Percentiles rank a stretch among this genome's conserved stretches.
phyloP scores from a whole-genome alignment of 2,113 vertebrate genomes.

The Syngnathus floridae region DNA sequence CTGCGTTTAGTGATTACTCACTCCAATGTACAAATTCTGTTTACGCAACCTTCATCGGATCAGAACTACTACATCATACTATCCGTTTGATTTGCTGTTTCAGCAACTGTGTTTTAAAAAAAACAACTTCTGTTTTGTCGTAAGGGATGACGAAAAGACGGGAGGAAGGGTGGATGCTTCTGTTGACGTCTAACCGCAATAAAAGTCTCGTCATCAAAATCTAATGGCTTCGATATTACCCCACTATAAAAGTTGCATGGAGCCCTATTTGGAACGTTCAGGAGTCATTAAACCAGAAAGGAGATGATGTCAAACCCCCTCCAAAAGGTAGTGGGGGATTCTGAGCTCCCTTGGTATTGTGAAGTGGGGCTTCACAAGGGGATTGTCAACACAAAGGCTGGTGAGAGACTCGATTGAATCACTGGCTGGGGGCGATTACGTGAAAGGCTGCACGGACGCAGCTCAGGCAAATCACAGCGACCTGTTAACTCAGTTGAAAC shows the following conservation, averaged over 20 bases:
- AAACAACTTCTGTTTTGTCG: not conserved
- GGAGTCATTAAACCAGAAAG: not conserved
- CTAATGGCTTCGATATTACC: no score
- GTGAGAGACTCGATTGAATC: slow-evolving; percentile 40
- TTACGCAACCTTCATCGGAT: not conserved
- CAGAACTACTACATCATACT: not conserved
- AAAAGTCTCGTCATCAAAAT: not conserved
- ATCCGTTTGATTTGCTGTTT: no score
- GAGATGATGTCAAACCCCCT: not conserved
- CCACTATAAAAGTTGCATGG: not conserved
- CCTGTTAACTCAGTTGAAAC: slow-evolving; percentile 25
- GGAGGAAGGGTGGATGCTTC: not conserved
- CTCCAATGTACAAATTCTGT: not conserved
- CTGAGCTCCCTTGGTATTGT: slow-evolving; percentile 5
- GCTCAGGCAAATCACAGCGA: slow-evolving; percentile 34
- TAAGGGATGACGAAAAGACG: not conserved
- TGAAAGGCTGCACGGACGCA: slow-evolving; percentile 44
- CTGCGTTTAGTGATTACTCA: not conserved
- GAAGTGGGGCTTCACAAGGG: slow-evolving; percentile 19
- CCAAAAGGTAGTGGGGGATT: not conserved
- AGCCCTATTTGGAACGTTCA: not conserved
- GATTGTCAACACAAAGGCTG: slow-evolving; percentile 44
- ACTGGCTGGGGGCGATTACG: slow-evolving; percentile 46
- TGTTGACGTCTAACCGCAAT: not conserved
- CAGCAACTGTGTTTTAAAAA: not conserved